Evolutionary conservation across 2,797 vertebrate species (phyloP).

Genomic region (Smutsia gigantea): DNA sequence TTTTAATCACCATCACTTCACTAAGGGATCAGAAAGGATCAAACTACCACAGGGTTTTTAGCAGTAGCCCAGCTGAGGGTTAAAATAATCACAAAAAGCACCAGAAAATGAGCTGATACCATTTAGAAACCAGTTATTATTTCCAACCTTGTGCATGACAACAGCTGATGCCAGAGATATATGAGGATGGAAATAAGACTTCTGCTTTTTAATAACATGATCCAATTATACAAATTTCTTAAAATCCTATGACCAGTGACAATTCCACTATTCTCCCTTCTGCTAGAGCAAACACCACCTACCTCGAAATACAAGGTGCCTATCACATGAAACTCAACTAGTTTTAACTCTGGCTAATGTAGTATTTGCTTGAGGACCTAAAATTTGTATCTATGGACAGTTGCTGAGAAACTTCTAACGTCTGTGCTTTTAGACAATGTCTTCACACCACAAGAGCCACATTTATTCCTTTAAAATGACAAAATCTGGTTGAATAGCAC

Average conservation of each 20-base stretch:
- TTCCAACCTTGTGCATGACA: background rate
- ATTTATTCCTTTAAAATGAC: background rate
- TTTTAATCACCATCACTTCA: background rate
- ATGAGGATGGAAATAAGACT: background rate
- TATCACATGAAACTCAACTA: background rate
- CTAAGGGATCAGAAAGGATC: background rate
- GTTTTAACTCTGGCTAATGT: background rate
- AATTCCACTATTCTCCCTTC: background rate
- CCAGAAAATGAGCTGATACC: background rate
- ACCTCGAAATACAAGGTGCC: background rate
- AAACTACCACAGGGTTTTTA: background rate
- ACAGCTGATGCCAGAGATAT: background rate
- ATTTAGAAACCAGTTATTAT: background rate
- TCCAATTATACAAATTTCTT: background rate
- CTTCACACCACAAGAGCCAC: background rate
- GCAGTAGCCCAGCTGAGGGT: background rate
- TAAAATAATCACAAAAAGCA: conserved; percentile 10
- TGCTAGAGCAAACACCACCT: background rate
- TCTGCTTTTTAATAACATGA: background rate
- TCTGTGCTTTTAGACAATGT: background rate
- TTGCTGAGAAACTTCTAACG: background rate
- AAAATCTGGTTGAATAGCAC: background rate
- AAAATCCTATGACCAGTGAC: background rate
- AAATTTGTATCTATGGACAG: background rate
- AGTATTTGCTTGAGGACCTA: background rate